Conservation (phyloP, 1,140 invertebrate species). For the Drosophila triauraria region DNA sequence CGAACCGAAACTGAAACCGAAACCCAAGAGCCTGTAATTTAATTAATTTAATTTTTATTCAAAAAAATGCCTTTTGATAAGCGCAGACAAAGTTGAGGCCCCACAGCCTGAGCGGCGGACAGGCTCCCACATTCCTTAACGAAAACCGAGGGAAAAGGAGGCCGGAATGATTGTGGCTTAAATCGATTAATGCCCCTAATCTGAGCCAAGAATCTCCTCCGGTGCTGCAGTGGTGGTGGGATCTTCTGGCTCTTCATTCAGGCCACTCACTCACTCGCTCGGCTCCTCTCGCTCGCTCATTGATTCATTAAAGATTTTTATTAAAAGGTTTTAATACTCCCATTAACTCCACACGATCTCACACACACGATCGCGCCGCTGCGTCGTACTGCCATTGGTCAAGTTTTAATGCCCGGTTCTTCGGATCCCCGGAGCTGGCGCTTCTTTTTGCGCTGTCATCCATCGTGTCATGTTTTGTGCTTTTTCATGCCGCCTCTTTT, state of each 20-base stretch:
- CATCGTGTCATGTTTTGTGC: slow-evolving; percentile 83
- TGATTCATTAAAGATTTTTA: slow-evolving; percentile 84
- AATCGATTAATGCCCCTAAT: slow-evolving; percentile 84
- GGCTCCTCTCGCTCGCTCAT: slow-evolving; percentile 54
- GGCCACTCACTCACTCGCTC: slow-evolving; percentile 22
- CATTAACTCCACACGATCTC: slow-evolving; percentile 84
- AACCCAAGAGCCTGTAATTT: slow-evolving; percentile 73
- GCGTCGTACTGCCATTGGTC: slow-evolving; percentile 41
- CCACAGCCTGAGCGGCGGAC: slow-evolving; percentile 12
- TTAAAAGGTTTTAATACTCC: slow-evolving; percentile 84
- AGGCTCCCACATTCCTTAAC: slow-evolving; percentile 77
- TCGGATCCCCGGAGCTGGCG: slow-evolving; percentile 58
- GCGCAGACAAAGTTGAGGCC: slow-evolving; percentile 63
- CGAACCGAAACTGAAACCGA: slow-evolving; percentile 17
- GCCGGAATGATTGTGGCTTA: slow-evolving; percentile 78
- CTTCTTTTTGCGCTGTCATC: slow-evolving; percentile 84
- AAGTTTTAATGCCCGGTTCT: slow-evolving; percentile 71
- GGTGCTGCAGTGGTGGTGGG: slow-evolving; percentile 31
- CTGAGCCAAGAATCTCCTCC: slow-evolving; percentile 66
- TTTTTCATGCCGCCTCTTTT: slow-evolving; percentile 79
- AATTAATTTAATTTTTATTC: slow-evolving; percentile 85
- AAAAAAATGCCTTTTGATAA: slow-evolving; percentile 82
- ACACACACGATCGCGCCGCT: slow-evolving; percentile 44
- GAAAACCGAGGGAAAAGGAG: slow-evolving; percentile 27
- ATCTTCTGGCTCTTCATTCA: slow-evolving; percentile 51